phyloP scores from a whole-genome alignment of 92 coral and sea anemone species.

The Montipora capitata region DNA sequence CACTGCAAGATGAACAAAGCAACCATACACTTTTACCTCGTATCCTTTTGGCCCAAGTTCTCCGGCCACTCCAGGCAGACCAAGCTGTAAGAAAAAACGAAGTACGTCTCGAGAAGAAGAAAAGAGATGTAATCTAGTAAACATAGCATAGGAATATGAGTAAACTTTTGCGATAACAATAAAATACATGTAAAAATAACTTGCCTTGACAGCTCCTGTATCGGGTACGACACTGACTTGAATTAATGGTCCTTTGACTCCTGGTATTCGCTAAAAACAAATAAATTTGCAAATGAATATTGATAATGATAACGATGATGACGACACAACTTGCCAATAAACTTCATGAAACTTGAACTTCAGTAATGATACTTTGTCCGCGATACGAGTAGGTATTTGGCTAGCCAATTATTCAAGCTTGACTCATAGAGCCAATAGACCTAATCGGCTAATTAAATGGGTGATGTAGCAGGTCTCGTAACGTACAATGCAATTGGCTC shows the following conservation, averaged over 20 bases:
- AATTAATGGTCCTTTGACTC: constrained; percentile 31
- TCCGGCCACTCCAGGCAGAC: constrained; percentile 30
- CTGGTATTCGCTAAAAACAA: constrained; percentile 27
- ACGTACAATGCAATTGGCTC: too few species aligned
- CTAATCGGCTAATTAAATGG: too few species aligned
- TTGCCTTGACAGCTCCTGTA: background rate
- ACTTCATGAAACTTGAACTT: too few species aligned
- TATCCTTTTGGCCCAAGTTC: constrained; percentile 47
- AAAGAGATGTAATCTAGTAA: background rate
- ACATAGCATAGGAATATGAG: background rate
- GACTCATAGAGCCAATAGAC: too few species aligned
- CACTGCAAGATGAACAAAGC: too few species aligned
- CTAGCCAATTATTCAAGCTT: too few species aligned
- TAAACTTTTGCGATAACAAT: background rate
- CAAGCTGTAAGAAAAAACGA: constrained; percentile 17
- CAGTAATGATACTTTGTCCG: too few species aligned
- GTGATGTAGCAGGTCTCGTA: too few species aligned
- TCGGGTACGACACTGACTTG: constrained; percentile 41
- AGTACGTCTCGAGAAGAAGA: background rate
- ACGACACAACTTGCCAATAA: background rate
- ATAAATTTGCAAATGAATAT: background rate
- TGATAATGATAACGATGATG: background rate
- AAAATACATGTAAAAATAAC: background rate
- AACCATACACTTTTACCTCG: constrained; percentile 10
- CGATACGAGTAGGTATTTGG: too few species aligned